Base-by-base conservation (phyloP, 2,797 vertebrate species). In the Prionace glauca region DNA sequence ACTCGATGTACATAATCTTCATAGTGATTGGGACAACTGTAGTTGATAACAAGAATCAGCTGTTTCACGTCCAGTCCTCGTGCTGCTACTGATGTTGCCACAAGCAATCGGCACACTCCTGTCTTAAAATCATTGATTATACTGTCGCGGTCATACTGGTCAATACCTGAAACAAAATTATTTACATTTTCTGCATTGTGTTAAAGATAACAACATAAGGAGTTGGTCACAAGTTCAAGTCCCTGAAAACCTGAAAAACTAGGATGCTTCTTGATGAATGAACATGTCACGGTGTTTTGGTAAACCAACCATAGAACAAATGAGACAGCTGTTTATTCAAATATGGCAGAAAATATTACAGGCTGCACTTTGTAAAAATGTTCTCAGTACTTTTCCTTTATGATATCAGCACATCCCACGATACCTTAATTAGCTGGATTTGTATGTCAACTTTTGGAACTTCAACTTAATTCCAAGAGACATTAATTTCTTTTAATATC, bases 91-190 rank as follows among this genome's bases (percentile, higher is more conserved):
- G 99, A 99, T 0, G 99, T 99, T 96, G 99, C 99, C 97, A 99
- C 99, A 96, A 99, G 98, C 96, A 99, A 98, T 86, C 99, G 98
- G 96, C 99, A 99, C 0, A 98, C 98, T 26, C 99, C 99, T 11
- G 98, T 99, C 97, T 99, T 99, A 96, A 99, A 99, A 97, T 99
- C 99, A 45, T 98, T 99, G 96, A 99, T 99, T 97, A 99, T 98
- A 97, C 99, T 99, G 97, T 99, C 99, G 96, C 99, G 97, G 97
- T 99, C 99, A 50, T 99, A 99, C 91, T 99, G 99, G 97, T 99
- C 99, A 41, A 99, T 99, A 95, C 99, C 99, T 99, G n/a, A 12
- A 92, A 95, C 41, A 87, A 84, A 79, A 29, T 26, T 60, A 65
- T 93, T 71, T 74, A 65, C 56, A 26, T 56, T 62, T 74, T 77